Evolutionary conservation across 2,113 vertebrate genomes (phyloP).

Genomic region (Panthera uncia): DNA sequence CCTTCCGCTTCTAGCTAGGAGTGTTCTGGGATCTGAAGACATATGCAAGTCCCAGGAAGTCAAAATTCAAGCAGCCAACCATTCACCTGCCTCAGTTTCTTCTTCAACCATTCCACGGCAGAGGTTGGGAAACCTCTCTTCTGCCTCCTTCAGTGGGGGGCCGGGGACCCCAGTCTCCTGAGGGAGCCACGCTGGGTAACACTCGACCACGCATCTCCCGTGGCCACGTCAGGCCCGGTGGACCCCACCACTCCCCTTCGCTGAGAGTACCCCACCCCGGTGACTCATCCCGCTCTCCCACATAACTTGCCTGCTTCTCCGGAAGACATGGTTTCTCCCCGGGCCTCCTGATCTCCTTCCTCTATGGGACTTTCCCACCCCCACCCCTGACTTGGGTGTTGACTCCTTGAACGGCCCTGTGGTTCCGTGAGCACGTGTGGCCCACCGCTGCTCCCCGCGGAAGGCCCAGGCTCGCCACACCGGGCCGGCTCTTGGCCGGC

Average conservation of each 20-base stretch:
- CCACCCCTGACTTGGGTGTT: background rate
- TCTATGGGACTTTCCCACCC: background rate
- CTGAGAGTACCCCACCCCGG: background rate
- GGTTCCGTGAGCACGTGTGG: background rate
- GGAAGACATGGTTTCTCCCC: background rate
- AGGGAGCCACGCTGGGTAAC: background rate
- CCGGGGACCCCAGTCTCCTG: background rate
- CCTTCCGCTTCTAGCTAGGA: background rate
- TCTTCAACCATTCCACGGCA: background rate
- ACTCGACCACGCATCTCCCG: background rate
- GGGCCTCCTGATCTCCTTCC: background rate
- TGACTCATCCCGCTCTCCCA: background rate
- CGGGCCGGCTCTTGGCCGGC: too few relatives aligned
- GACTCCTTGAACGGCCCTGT: background rate
- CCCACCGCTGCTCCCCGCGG: background rate
- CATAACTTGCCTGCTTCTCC: background rate
- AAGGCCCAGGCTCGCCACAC: background rate
- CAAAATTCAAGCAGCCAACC: background rate
- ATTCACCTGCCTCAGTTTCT: background rate
- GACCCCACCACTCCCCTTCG: background rate
- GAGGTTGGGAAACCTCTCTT: accelerated
- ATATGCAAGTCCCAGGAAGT: background rate
- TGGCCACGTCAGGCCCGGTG: accelerated
- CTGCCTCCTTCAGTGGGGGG: background rate
- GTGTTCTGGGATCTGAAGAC: background rate